Evolutionary conservation across 2,113 vertebrate species (phyloP).

Genomic region (Gobius niger): DNA sequence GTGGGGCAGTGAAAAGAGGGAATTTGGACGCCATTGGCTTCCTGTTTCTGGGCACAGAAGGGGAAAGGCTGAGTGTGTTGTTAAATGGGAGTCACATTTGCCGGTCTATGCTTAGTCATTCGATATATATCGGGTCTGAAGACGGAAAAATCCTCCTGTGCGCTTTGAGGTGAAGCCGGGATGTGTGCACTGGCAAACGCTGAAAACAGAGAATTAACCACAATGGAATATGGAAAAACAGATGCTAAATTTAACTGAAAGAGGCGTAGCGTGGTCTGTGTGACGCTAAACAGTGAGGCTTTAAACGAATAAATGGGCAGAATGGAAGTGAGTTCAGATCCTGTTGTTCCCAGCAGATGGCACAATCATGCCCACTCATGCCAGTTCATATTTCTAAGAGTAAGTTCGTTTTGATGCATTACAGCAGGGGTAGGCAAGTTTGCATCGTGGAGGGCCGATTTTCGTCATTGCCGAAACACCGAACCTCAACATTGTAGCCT

Average conservation of each 20-base stretch:
- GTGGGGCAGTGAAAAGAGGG: conserved; percentile 60
- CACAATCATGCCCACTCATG: conserved; percentile 24
- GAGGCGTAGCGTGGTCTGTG: too few species aligned
- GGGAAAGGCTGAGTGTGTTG: conserved; percentile 67
- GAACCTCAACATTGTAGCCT: too few species aligned
- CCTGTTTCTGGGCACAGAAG: conserved; percentile 33
- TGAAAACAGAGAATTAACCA: not conserved
- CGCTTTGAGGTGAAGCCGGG: conserved; percentile 10
- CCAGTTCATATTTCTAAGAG: not conserved
- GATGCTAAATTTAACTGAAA: not conserved
- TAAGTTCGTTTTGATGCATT: not conserved
- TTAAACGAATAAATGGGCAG: not conserved
- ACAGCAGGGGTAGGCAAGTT: too few species aligned
- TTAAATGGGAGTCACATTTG: conserved; percentile 66
- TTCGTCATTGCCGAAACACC: too few species aligned
- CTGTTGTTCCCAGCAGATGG: conserved; percentile 48
- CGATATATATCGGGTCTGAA: conserved; percentile 30
- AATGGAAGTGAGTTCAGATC: not conserved
- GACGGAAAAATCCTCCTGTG: conserved; percentile 54
- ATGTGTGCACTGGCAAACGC: not conserved
- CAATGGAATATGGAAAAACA: not conserved
- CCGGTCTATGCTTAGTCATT: conserved; percentile 62
- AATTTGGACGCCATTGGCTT: conserved; percentile 57
- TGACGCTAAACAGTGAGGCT: not conserved
- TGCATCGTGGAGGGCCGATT: too few species aligned